Evolutionary conservation across 2,888 invertebrate genomes (phyloP), one percentile per base, ranked within the genome.

Genomic region (Cyclophora albipunctata): DNA sequence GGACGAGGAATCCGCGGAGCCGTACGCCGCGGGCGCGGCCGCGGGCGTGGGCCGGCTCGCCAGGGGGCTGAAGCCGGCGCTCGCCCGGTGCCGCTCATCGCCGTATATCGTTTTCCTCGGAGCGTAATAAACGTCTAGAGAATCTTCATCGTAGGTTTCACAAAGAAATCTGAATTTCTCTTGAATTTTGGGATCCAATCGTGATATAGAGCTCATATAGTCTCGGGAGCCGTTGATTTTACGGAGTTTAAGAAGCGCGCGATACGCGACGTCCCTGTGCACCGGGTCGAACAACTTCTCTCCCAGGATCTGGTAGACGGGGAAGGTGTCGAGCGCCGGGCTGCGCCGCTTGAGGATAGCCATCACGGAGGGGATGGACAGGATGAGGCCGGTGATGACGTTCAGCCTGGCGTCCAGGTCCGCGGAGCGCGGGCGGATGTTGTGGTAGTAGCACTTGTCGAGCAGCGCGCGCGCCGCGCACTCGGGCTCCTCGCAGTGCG

Each of bases 211-310:
- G 43, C 85, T 81, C 64, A 92, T 89, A 67, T 95, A 95, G 52
- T 92, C 91, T 5, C 90, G 84, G 2, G 88, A 81, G 0, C 95
- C 95, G 52, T 94, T 89, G 4, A 92, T 83, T 55, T 93, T 92
- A 47, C 93, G 90, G 48, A 95, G 90, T 75, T 93, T 93, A 46
- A 92, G 81, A 51, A 95, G 76, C 2, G 95, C 92, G 62, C 93
- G 90, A 3, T 95, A 76, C 0, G 93, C 92, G 6, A 93, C 92
- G 73, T 95, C 94, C 76, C 92, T 93, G 61, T 91, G 80, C 59
- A 84, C 60, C 3, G 75, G 71, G 57, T 87, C 86, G 53, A 82
- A 90, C 72, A 90, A 82, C 66, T 91, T 91, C 41, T 89, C 87
- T 5, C 90, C 88, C 43, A 92, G 70, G 48, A 90, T 83, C 63